Base-by-base conservation (phyloP, 2,797 vertebrate species). In the Staurois parvus region DNA sequence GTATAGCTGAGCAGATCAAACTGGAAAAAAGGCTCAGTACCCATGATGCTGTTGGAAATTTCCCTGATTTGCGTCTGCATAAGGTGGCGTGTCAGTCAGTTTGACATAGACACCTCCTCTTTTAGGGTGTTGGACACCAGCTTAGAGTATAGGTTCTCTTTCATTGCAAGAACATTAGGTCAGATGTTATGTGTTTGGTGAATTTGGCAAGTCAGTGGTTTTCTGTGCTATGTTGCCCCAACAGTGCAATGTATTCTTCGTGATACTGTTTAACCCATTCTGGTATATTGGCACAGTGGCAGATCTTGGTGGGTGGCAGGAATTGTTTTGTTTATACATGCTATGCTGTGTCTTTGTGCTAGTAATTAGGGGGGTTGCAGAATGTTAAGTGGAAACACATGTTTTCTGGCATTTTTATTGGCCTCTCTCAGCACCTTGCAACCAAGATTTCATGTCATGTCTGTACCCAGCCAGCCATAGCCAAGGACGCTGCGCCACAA, bases 391-490 rank as follows among this genome's bases (percentile, higher is more conserved):
- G 19, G 30, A 34, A 72, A 72, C 69, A 72, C 19, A 24, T 72
- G 69, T 72, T 72, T 30, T 34, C 32, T 72, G 69, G 69, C 9
- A 34, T 72, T 72, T 72, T 72, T 72, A 59, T 59, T 59, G 52
- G 52, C 21, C 52, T 12, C 52, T 21, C 52, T n/a, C 52, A 59
- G 52, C 21, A 59, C 52, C 52, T 59, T 59, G 52, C 52, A 59
- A 59, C 52, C 21, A 8, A 59, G 8, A 24, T 59, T 59, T 59
- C 52, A 59, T 24, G 52, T 59, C 52, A 24, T 59, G 52, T 59
- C 48, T 56, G 48, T 56, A 56, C 15, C 48, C 19, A 56, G 48
- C 48, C 52, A 59, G 52, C 52, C 52, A 8, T 59, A 59, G 52
- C 52, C 52, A 59, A 24, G 24, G 19, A 59, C 19, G 4, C 48